These are phyloP conservation scores for Rhaphigaster nebulosa DNA, from an alignment of 2,888 invertebrate species.

Conservation along the genomic window DNA sequence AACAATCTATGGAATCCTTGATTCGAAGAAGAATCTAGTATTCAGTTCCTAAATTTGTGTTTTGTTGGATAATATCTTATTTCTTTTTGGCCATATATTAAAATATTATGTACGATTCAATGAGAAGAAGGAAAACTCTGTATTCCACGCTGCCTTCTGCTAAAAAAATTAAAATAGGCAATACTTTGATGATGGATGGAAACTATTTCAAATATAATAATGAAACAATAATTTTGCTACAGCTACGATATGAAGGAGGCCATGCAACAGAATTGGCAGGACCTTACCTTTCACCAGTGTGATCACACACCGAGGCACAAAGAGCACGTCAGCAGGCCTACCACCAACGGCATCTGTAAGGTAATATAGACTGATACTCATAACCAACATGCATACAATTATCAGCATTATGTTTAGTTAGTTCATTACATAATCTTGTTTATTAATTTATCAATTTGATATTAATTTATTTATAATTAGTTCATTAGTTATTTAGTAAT, in stretches of 20 bases:
- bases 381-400: background rate
- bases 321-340: constrained; percentile 9
- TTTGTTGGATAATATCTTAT: too few species aligned
- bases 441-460: background rate
- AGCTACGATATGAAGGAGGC: constrained; percentile 17
- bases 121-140: too few species aligned
- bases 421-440: background rate
- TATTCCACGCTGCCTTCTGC: too few species aligned
- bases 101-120: too few species aligned
- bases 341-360: constrained; percentile 54
- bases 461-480: background rate
- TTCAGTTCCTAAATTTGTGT: too few species aligned
- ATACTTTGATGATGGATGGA: too few species aligned
- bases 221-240: background rate
- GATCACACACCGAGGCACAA: constrained; percentile 56
- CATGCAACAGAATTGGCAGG: constrained; percentile 18
- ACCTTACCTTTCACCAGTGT: constrained; percentile 57
- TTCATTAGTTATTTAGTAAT: background rate
- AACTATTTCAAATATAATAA: constrained; percentile 12
- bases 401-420: background rate
- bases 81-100: too few species aligned
- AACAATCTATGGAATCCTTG: too few species aligned
- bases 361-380: constrained; percentile 46
- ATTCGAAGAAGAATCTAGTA: too few species aligned
- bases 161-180: too few species aligned